phyloP scores from a whole-genome alignment of 2,113 vertebrate genomes.

The Callorhinus ursinus region DNA sequence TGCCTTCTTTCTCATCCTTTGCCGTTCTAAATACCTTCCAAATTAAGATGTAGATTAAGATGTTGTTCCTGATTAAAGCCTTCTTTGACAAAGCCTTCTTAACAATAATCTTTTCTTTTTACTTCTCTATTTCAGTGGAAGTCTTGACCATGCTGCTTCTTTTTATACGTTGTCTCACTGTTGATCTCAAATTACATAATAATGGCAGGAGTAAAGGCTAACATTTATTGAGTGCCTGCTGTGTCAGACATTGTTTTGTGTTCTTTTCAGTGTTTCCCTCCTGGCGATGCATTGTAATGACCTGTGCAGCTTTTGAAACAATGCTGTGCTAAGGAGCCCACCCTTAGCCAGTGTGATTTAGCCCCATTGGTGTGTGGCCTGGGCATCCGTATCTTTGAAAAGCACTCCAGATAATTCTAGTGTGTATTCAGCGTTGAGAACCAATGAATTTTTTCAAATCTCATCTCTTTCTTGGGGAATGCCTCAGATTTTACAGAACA shows the following conservation, averaged over 20 bases:
- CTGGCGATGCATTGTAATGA: neutral
- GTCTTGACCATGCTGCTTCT: neutral
- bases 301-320: neutral
- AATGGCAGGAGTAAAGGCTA: neutral
- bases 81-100: neutral
- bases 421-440: neutral
- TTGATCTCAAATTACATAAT: neutral
- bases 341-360: neutral
- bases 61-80: neutral
- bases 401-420: neutral
- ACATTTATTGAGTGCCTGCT: neutral
- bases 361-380: accelerated
- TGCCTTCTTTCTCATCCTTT: neutral
- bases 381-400: neutral
- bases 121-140: neutral
- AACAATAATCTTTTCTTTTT: neutral
- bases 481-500: constrained; percentile 21
- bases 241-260: neutral
- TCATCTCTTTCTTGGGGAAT: neutral
- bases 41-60: neutral
- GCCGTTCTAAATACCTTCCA: neutral
- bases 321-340: neutral
- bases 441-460: neutral
- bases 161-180: neutral
- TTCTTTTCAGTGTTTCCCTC: neutral